phyloP scores from a whole-genome alignment of 2,888 invertebrate genomes.

The Acholoe squamosa region DNA sequence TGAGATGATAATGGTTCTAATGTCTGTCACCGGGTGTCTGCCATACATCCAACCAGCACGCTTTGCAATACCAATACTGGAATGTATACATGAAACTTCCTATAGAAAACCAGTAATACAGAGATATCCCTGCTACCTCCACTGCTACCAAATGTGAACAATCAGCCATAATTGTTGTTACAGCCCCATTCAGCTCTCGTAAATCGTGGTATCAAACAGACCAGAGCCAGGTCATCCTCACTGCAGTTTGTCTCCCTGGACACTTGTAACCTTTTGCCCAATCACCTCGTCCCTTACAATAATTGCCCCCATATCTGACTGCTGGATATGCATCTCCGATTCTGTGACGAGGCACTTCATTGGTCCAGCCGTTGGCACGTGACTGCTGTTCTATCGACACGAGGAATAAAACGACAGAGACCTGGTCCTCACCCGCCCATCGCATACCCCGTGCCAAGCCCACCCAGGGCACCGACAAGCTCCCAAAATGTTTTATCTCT shows the following conservation, averaged over 20 bases:
- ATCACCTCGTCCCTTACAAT: neutral
- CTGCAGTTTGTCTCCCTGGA: neutral
- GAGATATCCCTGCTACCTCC: no score
- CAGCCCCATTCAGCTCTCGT: neutral
- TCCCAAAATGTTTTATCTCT: neutral
- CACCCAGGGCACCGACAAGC: neutral
- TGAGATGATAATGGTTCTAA: no score
- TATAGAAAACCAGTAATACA: no score
- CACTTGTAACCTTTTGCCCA: neutral
- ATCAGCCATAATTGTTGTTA: no score
- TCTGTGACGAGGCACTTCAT: conserved; percentile 7
- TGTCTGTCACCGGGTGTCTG: no score
- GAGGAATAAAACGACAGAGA: neutral
- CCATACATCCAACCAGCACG: no score
- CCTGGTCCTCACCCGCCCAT: neutral
- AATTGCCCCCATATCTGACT: neutral
- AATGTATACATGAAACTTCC: no score
- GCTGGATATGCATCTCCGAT: neutral
- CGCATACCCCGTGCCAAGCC: neutral
- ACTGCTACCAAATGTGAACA: no score
- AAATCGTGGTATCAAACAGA: neutral
- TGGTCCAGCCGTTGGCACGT: neutral
- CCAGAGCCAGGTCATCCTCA: neutral
- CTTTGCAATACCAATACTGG: no score
- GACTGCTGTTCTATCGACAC: conserved; percentile 5